Percentiles rank a stretch among this genome's conserved stretches.
These are phyloP conservation scores for Dicaeum eximium DNA, from an alignment of 2,113 vertebrate genomes.

Conservation along the genomic window DNA sequence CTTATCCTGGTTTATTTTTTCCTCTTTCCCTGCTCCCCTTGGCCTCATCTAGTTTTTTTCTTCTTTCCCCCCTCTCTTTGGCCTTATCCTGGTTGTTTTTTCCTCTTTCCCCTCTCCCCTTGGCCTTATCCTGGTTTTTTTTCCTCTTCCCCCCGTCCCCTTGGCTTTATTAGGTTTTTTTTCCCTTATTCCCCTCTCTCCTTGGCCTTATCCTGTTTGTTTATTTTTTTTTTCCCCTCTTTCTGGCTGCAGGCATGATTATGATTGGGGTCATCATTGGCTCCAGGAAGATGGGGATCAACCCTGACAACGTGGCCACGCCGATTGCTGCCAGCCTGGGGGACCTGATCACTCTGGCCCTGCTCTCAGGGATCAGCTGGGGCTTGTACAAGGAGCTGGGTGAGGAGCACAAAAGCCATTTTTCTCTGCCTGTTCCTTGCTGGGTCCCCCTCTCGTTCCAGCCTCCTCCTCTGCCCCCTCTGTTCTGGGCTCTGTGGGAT, in stretches of 20 bases:
- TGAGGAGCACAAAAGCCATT: conserved; percentile 35
- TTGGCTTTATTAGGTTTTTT: neutral
- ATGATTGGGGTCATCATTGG: conserved; percentile 98
- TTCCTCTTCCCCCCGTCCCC: too few relatives aligned
- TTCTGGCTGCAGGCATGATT: conserved; percentile 81
- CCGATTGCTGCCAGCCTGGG: conserved; percentile 97
- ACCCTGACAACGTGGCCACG: conserved; percentile 96
- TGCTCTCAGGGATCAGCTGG: conserved; percentile 94
- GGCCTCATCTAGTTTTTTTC: too few relatives aligned
- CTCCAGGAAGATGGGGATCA: conserved; percentile 94
- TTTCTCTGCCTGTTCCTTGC: neutral
- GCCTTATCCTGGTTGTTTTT: neutral
- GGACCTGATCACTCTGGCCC: conserved; percentile 93
- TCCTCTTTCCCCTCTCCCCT: too few relatives aligned
- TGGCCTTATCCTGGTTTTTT: too few relatives aligned
- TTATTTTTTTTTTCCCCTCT: neutral
- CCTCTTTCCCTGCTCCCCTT: too few relatives aligned
- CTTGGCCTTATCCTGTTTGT: neutral
- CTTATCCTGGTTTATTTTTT: neutral
- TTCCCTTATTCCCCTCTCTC: too few relatives aligned
- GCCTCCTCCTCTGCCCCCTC: neutral
- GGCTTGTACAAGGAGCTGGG: conserved; percentile 91
- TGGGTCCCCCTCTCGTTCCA: neutral
- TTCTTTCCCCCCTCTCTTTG: neutral
- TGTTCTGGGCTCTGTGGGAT: neutral